phyloP scores from a whole-genome alignment of 2,797 vertebrate genomes.

The Sternarchorhynchus goeldii region DNA sequence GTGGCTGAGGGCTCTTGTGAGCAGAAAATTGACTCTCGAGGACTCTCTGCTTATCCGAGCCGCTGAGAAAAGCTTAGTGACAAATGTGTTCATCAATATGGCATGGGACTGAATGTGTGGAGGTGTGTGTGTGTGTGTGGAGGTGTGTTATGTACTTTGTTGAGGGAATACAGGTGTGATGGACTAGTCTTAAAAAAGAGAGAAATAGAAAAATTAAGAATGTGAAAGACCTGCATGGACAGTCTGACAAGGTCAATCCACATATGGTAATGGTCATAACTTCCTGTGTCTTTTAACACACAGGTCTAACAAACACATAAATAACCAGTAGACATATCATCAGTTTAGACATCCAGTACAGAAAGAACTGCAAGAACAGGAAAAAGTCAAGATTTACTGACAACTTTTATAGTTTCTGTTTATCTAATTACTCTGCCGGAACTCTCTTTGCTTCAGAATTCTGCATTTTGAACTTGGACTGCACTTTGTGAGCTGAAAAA shows the following conservation, averaged over 20 bases:
- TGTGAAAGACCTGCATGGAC: slow-evolving; percentile 13
- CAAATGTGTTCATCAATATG: slow-evolving; percentile 41
- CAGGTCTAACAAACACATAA: slow-evolving; percentile 24
- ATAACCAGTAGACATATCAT: slow-evolving; percentile 38
- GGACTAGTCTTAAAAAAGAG: not conserved
- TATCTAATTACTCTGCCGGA: not conserved
- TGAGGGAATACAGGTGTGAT: not conserved
- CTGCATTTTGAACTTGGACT: not conserved
- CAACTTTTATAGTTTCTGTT: not conserved
- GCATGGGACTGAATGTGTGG: slow-evolving; percentile 27
- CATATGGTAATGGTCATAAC: slow-evolving; percentile 11
- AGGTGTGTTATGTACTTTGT: slow-evolving; percentile 1
- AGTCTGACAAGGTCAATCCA: not conserved
- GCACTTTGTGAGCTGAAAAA: too few species aligned
- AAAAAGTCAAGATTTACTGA: slow-evolving; percentile 9
- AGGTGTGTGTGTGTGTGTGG: slow-evolving; percentile 1
- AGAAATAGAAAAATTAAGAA: not conserved
- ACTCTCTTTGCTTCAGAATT: slow-evolving; percentile 15
- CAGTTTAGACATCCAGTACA: not conserved
- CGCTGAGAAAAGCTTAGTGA: slow-evolving; percentile 36
- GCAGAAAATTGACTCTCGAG: slow-evolving; percentile 36
- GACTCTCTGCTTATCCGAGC: slow-evolving; percentile 20
- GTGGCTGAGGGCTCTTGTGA: slow-evolving; percentile 19
- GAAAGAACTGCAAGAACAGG: slow-evolving; percentile 5
- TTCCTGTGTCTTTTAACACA: not conserved